phyloP scores from a whole-genome alignment of 2,113 vertebrate genomes.

The Pseudopipra pipra region DNA sequence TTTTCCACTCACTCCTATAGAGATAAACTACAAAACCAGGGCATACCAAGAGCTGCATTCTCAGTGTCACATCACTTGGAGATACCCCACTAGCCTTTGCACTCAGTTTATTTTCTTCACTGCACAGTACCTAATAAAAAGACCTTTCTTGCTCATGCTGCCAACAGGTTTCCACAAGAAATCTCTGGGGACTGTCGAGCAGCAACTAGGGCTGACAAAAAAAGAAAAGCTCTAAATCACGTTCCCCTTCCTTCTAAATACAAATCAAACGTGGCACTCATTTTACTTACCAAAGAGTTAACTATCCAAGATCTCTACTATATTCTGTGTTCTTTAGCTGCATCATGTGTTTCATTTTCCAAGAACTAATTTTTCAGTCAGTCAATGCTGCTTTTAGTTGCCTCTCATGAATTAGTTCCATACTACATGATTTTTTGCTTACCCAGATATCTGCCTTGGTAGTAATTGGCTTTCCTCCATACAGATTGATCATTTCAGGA shows the following conservation, averaged over 20 bases:
- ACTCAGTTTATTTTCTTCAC: neutral
- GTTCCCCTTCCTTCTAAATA: neutral
- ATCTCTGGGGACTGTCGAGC: neutral
- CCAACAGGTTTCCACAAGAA: neutral
- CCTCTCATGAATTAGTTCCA: neutral
- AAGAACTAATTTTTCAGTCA: neutral
- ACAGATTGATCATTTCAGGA: constrained; percentile 98
- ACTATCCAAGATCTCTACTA: neutral
- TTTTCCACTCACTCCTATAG: rapidly evolving
- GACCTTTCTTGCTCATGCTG: neutral
- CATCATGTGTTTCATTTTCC: rapidly evolving
- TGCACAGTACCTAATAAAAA: neutral
- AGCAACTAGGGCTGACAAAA: neutral
- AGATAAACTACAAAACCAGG: neutral
- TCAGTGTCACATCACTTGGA: rapidly evolving
- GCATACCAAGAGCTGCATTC: neutral
- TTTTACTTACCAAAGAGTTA: neutral
- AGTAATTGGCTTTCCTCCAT: constrained; percentile 93
- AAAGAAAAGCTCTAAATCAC: neutral
- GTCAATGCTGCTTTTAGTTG: neutral
- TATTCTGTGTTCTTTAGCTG: neutral
- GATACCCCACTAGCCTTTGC: rapidly evolving
- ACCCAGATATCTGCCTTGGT: constrained; percentile 99
- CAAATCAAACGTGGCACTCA: rapidly evolving
- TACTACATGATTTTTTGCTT: constrained; percentile 42